These are phyloP conservation scores for Hydrocynus forskahlii DNA, from an alignment of 2,797 vertebrate genomes.

Conservation along the genomic window DNA sequence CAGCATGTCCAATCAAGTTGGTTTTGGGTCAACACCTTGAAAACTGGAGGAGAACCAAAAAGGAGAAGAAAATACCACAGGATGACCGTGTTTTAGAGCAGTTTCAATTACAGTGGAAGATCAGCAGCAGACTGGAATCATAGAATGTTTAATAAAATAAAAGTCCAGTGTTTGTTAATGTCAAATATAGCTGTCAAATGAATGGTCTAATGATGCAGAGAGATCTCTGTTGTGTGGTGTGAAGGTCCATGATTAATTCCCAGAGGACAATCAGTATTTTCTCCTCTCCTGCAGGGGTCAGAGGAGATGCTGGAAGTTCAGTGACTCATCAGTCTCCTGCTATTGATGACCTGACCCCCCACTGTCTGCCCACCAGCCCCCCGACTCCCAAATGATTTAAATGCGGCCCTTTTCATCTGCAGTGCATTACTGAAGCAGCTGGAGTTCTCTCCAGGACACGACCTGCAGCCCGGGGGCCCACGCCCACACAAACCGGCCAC, in stretches of 20 bases:
- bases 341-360: conserved; percentile 44
- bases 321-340: conserved; percentile 46
- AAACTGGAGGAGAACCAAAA: too few relatives aligned
- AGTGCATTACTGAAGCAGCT: conserved; percentile 37
- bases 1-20: too few relatives aligned
- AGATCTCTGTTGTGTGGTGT: too few relatives aligned
- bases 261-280: conserved; percentile 33
- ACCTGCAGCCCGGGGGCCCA: conserved; percentile 2
- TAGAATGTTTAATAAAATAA: too few relatives aligned
- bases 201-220: neutral
- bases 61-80: too few relatives aligned
- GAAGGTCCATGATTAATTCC: conserved; percentile 40
- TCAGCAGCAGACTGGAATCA: too few relatives aligned
- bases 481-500: neutral
- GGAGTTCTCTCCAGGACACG: conserved; percentile 23
- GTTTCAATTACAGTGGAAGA: too few relatives aligned
- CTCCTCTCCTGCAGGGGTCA: conserved; percentile 33
- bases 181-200: too few relatives aligned
- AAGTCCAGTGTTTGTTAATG: too few relatives aligned
- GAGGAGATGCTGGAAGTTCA: conserved; percentile 29
- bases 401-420: conserved; percentile 36
- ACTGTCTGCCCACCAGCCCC: neutral
- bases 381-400: conserved; percentile 51
- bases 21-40: too few relatives aligned
- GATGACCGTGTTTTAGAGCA: too few relatives aligned